A percentile compares a stretch with the other conserved stretches of the same genome.
These are phyloP conservation scores for Coryphaenoides rupestris DNA, from an alignment of 2,113 vertebrate genomes.

Conservation along the genomic window DNA sequence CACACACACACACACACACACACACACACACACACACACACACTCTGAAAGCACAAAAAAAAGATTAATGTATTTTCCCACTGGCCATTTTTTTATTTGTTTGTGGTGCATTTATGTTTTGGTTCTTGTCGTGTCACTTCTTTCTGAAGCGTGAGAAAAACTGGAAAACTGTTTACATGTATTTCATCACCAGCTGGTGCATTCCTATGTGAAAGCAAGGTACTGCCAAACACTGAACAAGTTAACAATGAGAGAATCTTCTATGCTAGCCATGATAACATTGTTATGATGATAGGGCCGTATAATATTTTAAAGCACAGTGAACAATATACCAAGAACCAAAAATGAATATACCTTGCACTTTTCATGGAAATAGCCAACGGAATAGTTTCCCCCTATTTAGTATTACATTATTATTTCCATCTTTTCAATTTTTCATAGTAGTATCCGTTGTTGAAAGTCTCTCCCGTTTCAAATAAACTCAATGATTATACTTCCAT, in stretches of 20 bases:
- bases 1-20: too few relatives aligned
- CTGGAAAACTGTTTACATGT: conserved; percentile 79
- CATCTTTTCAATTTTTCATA: background rate
- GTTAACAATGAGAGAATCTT: conserved; percentile 46
- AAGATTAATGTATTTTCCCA: conserved; percentile 59
- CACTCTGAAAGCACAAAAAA: conserved; percentile 64
- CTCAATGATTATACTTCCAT: background rate
- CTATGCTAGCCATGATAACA: conserved; percentile 34
- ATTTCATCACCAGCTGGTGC: conserved; percentile 72
- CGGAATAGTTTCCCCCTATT: conserved; percentile 33
- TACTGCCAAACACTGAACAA: conserved; percentile 58
- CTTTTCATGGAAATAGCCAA: conserved; percentile 44
- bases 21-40: conserved; percentile 31
- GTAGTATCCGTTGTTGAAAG: background rate
- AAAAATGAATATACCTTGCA: conserved; percentile 50
- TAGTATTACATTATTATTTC: background rate
- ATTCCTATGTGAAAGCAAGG: conserved; percentile 67
- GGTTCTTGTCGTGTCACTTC: conserved; percentile 57
- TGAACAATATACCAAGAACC: conserved; percentile 52
- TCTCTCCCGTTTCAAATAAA: too few relatives aligned
- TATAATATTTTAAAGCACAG: conserved; percentile 56
- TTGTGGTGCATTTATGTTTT: conserved; percentile 21
- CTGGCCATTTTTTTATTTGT: conserved; percentile 43
- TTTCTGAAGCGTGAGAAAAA: conserved; percentile 70
- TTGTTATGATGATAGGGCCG: conserved; percentile 42